These are phyloP conservation scores for Hephaestus fuliginosus DNA, from an alignment of 2,797 vertebrate species.

Conservation along the genomic window DNA sequence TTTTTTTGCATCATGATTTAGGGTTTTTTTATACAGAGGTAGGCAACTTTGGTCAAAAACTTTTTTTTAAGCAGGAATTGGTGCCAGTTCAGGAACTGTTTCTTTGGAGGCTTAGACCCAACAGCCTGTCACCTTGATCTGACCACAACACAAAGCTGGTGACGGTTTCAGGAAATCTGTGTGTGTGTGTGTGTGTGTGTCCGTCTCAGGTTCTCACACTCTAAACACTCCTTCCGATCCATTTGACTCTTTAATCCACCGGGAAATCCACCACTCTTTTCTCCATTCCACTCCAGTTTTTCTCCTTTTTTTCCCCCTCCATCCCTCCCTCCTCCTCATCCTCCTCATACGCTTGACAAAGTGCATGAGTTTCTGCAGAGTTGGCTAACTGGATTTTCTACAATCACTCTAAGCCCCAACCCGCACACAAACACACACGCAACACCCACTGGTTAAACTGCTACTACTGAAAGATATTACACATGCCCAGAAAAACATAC, in stretches of 20 bases:
- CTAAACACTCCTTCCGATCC: conserved; percentile 73
- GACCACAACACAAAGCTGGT: conserved; percentile 67
- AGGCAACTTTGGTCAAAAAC: neutral
- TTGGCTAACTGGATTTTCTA: conserved; percentile 78
- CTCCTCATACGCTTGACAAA: conserved; percentile 53
- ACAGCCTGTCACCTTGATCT: conserved; percentile 71
- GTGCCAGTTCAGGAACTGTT: conserved; percentile 53
- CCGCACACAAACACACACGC: neutral
- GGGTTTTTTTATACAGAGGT: neutral
- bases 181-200: conserved; percentile 43
- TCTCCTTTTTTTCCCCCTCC: conserved; percentile 27
- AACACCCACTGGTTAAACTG: conserved; percentile 15
- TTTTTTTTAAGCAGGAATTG: conserved; percentile 2
- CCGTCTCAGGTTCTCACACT: conserved; percentile 72
- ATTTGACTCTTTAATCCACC: conserved; percentile 84
- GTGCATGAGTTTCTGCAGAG: conserved; percentile 57
- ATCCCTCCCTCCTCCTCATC: conserved; percentile 5
- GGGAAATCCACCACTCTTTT: conserved; percentile 66
- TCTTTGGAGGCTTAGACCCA: conserved; percentile 56
- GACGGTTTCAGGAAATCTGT: conserved; percentile 68
- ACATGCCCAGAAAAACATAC: neutral
- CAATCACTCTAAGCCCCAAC: conserved; percentile 19
- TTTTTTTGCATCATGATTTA: neutral
- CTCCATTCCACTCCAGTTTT: conserved; percentile 52
- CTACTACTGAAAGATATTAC: conserved; percentile 7